Percentiles rank a stretch among this genome's conserved stretches.
These are phyloP conservation scores for Catonia carolina DNA, from an alignment of 2,888 invertebrate genomes.

Conservation along the genomic window DNA sequence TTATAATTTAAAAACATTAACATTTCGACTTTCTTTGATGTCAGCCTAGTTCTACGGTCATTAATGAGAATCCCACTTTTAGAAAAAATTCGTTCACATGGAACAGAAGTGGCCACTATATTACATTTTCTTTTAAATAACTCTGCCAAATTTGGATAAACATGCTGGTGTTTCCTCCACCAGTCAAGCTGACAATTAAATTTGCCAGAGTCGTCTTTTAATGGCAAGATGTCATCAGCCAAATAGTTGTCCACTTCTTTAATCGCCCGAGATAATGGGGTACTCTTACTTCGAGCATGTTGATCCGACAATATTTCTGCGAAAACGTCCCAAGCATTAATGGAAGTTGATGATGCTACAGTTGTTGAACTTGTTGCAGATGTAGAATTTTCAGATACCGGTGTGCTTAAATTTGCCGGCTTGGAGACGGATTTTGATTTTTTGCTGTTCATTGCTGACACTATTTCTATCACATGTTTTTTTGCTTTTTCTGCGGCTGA, in stretches of 20 bases:
- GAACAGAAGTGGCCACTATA: neutral
- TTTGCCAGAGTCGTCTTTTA: neutral
- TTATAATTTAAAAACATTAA: constrained; percentile 32
- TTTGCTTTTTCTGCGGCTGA: no score
- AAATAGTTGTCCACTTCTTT: constrained; percentile 5
- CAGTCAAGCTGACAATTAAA: neutral
- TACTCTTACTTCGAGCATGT: no score
- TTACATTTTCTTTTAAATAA: no score
- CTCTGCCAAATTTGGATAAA: constrained; percentile 2
- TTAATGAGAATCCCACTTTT: constrained; percentile 1
- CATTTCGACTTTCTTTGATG: neutral
- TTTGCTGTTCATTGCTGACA: no score
- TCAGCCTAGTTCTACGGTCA: constrained; percentile 1
- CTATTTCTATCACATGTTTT: no score
- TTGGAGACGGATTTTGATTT: no score
- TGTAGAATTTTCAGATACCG: no score
- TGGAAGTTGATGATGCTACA: no score
- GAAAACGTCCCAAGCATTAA: no score
- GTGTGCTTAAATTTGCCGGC: no score
- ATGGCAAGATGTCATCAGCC: neutral
- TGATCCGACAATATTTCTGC: no score
- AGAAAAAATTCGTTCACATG: neutral
- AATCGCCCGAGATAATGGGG: neutral
- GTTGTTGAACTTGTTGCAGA: no score
- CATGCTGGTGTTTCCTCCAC: constrained; percentile 1